phyloP scores from a whole-genome alignment of 2,113 vertebrate genomes.

The Misgurnus anguillicaudatus region DNA sequence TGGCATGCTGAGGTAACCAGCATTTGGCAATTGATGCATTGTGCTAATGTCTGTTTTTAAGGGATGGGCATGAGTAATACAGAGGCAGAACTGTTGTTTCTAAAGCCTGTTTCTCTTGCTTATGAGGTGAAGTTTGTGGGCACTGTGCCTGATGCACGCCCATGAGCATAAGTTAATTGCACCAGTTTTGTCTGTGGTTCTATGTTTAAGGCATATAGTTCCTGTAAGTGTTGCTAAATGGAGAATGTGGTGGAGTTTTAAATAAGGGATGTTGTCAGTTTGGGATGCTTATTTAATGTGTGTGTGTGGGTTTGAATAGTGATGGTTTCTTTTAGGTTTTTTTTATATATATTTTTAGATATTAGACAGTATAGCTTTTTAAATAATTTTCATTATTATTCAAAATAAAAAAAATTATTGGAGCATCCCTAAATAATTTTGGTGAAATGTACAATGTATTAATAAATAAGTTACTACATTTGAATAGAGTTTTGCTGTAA shows the following conservation, averaged over 20 bases:
- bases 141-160: not conserved
- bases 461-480: too few species aligned
- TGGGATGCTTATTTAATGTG: not conserved
- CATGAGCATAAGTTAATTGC: slow-evolving; percentile 8
- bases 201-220: too few species aligned
- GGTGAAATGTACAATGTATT: too few species aligned
- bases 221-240: too few species aligned
- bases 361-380: not conserved
- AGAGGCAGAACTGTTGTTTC: not conserved
- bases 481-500: too few species aligned
- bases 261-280: too few species aligned
- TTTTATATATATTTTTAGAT: not conserved
- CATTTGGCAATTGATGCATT: not conserved
- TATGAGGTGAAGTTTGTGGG: not conserved
- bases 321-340: not conserved
- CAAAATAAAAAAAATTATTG: too few species aligned
- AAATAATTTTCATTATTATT: not conserved
- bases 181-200: slow-evolving; percentile 17
- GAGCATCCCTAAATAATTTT: too few species aligned
- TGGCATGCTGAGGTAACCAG: slow-evolving; percentile 5
- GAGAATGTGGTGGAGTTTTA: not conserved
- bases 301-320: not conserved
- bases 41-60: not conserved
- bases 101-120: slow-evolving; percentile 20
- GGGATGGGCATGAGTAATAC: not conserved